Evolutionary conservation across 2,113 vertebrate species (phyloP).

Genomic region (Tyto alba): DNA sequence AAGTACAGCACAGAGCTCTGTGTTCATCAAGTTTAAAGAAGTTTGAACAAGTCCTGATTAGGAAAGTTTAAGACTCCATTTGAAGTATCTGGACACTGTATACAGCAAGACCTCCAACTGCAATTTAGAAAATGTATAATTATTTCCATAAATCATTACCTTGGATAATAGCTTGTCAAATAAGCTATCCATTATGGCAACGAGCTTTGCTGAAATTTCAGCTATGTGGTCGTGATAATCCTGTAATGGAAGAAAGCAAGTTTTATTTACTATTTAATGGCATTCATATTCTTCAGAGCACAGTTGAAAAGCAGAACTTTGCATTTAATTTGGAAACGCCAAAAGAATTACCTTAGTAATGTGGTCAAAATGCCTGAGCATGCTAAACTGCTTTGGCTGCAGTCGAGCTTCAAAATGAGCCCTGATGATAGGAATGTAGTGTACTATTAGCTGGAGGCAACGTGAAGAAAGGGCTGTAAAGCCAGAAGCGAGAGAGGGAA

Average conservation of each 20-base stretch:
- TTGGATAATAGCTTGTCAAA: constrained; percentile 95
- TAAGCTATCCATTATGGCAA: constrained; percentile 97
- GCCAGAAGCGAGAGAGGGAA: background rate
- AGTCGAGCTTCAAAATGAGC: constrained; percentile 93
- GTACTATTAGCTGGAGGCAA: constrained; percentile 95
- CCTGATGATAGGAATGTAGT: constrained; percentile 95
- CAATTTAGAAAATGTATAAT: background rate
- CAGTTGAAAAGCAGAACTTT: constrained; percentile 7
- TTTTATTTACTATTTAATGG: constrained; percentile 23
- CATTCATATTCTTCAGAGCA: background rate
- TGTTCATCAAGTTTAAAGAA: background rate
- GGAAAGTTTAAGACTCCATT: background rate
- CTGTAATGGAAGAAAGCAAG: constrained; percentile 74
- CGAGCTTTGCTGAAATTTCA: constrained; percentile 95
- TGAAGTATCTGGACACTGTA: background rate
- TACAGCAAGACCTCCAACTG: background rate
- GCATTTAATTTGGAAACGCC: background rate
- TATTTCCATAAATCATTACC: constrained; percentile 74
- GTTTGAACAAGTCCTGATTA: background rate
- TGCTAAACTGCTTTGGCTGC: constrained; percentile 91
- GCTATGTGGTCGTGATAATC: constrained; percentile 97
- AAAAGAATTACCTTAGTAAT: constrained; percentile 89
- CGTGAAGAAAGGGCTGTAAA: constrained; percentile 88
- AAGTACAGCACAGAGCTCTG: background rate
- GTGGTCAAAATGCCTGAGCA: constrained; percentile 96